Percentiles rank a stretch among this genome's conserved stretches.
These are phyloP conservation scores for Pitangus sulphuratus DNA, from an alignment of 2,797 vertebrate species.

Conservation along the genomic window DNA sequence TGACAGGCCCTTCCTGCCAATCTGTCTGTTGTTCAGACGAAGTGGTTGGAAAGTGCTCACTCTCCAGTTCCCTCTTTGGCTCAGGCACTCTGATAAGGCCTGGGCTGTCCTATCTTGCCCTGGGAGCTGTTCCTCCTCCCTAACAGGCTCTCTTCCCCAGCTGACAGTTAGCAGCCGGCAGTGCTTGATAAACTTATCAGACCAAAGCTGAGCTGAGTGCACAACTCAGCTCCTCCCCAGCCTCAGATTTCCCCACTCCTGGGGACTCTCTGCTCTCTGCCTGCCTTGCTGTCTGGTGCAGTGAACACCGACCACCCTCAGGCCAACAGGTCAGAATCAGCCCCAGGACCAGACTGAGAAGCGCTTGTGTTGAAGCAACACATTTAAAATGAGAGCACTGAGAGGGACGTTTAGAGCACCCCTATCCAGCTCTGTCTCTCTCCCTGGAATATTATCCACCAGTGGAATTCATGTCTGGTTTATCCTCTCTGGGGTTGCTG, in stretches of 20 bases:
- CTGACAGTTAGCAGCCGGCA: conserved; percentile 86
- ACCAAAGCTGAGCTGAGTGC: conserved; percentile 60
- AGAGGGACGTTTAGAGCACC: background rate
- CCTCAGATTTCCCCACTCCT: conserved; percentile 81
- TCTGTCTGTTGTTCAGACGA: conserved; percentile 72
- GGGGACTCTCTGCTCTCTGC: conserved; percentile 1
- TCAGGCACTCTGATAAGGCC: conserved; percentile 74
- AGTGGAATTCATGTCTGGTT: background rate
- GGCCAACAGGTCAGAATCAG: conserved; percentile 8
- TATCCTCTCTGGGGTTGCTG: background rate
- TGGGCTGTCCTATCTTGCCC: conserved; percentile 79
- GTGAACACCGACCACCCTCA: background rate
- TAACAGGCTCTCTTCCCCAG: conserved; percentile 61
- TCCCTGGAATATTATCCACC: background rate
- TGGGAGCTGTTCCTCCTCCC: conserved; percentile 55
- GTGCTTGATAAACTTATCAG: conserved; percentile 90
- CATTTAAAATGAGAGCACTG: background rate
- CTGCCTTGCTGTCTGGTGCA: background rate
- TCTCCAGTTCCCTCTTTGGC: conserved; percentile 52
- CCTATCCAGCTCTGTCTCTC: background rate
- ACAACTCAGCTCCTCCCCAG: conserved; percentile 38
- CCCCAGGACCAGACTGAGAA: conserved; percentile 28
- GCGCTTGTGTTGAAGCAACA: background rate
- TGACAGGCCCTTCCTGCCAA: conserved; percentile 69
- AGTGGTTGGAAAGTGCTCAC: conserved; percentile 49